phyloP scores from a whole-genome alignment of 1,140 invertebrate genomes.

The Drosophila arawakana region DNA sequence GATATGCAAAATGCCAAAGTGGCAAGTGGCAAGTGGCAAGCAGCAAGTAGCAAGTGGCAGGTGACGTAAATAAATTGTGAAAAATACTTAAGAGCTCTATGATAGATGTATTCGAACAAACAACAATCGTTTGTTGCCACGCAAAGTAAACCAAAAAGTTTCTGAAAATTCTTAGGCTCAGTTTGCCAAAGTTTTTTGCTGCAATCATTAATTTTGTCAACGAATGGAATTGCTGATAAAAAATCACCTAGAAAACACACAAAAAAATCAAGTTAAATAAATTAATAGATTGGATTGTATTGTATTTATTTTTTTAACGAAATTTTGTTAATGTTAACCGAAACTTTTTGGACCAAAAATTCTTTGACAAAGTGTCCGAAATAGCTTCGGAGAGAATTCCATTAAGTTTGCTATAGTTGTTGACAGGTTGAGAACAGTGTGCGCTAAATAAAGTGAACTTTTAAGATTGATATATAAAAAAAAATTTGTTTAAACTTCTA shows the following conservation, averaged over 20 bases:
- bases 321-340: conserved; percentile 7
- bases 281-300: conserved; percentile 44
- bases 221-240: conserved; percentile 51
- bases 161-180: conserved; percentile 45
- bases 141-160: conserved; percentile 57
- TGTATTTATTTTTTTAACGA: conserved; percentile 4
- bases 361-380: neutral
- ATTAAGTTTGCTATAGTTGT: neutral
- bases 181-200: conserved; percentile 49
- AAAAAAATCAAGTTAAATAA: conserved; percentile 20
- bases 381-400: neutral
- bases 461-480: too few relatives aligned
- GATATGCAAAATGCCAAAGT: conserved; percentile 46
- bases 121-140: conserved; percentile 26
- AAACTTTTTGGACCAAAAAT: neutral
- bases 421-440: neutral
- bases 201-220: conserved; percentile 68
- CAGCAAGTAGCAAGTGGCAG: conserved; percentile 58
- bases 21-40: conserved; percentile 40
- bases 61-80: conserved; percentile 75
- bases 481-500: too few relatives aligned
- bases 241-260: neutral
- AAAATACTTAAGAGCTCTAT: conserved; percentile 67
- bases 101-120: conserved; percentile 65
- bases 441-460: too few relatives aligned